These are phyloP conservation scores for Eupeodes latifasciatus DNA, from an alignment of 2,888 invertebrate genomes.

Conservation along the genomic window DNA sequence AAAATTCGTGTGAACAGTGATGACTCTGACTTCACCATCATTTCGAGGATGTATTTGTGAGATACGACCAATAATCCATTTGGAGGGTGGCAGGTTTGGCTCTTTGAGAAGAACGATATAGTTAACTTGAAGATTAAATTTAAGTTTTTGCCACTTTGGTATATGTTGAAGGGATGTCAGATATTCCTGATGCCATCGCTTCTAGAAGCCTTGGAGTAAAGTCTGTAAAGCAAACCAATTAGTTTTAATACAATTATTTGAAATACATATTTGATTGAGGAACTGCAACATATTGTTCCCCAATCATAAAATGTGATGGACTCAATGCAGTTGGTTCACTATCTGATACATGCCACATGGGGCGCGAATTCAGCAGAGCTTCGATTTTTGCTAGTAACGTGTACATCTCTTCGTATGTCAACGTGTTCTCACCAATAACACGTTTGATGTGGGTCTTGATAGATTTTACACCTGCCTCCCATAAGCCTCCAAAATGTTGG, in stretches of 20 bases:
- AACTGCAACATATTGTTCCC: no score
- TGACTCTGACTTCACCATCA: no score
- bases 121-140: no score
- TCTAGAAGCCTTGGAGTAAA: no score
- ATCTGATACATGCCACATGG: background rate
- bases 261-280: background rate
- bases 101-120: background rate
- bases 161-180: background rate
- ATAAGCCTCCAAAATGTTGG: constrained; percentile 16
- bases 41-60: background rate
- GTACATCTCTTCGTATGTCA: background rate
- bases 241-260: background rate
- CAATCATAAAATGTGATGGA: background rate
- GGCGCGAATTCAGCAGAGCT: background rate
- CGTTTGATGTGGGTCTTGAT: no score
- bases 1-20: no score
- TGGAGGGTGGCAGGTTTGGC: background rate
- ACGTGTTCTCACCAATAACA: background rate
- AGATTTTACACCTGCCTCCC: background rate
- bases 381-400: background rate
- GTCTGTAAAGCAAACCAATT: background rate
- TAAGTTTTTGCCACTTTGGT: no score
- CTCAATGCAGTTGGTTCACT: background rate
- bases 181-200: background rate
- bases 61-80: constrained; percentile 6